phyloP scores from a whole-genome alignment of 2,113 vertebrate genomes.

The Sminthopsis crassicaudata region DNA sequence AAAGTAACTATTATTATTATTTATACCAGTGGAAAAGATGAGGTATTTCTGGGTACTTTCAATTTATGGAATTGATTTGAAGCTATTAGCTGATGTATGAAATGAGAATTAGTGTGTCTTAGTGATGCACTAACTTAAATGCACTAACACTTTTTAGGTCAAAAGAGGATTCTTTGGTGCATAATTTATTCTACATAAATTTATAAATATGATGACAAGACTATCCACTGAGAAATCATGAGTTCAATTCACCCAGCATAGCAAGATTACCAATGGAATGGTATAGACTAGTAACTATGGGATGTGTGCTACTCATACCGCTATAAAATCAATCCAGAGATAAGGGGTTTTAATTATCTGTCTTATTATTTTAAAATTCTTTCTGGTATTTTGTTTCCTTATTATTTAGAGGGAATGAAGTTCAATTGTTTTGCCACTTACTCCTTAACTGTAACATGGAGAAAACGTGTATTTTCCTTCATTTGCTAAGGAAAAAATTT shows the following conservation, averaged over 20 bases:
- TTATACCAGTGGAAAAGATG: neutral
- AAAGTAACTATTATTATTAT: neutral
- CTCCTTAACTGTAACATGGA: conserved; percentile 17
- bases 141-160: neutral
- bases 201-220: neutral
- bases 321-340: too few relatives aligned
- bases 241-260: neutral
- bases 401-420: conserved; percentile 8
- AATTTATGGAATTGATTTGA: neutral
- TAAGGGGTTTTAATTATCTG: too few relatives aligned
- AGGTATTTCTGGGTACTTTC: neutral
- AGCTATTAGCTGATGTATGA: neutral
- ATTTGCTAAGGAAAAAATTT: conserved; percentile 35
- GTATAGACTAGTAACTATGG: too few relatives aligned
- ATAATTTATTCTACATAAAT: neutral
- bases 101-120: neutral
- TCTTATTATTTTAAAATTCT: conserved; percentile 28
- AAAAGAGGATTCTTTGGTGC: neutral
- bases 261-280: too few relatives aligned
- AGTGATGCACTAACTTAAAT: neutral
- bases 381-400: conserved; percentile 8
- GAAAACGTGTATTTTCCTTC: conserved; percentile 23
- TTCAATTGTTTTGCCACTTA: conserved; percentile 52
- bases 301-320: too few relatives aligned
- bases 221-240: neutral